These are phyloP conservation scores for Arge pagana DNA, from an alignment of 2,888 invertebrate species.

Conservation along the genomic window DNA sequence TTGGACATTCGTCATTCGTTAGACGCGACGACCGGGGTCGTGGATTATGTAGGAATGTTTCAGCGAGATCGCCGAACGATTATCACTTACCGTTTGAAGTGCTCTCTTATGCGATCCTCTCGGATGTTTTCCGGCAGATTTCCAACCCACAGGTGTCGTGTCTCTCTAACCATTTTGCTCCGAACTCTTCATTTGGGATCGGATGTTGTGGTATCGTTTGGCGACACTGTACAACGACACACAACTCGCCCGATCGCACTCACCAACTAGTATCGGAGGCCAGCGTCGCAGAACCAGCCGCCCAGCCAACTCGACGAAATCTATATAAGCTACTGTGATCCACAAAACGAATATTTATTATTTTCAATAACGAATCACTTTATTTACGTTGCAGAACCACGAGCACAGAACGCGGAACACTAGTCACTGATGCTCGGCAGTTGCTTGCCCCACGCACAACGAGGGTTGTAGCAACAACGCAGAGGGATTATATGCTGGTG, in stretches of 20 bases:
- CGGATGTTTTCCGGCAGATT: constrained; percentile 99
- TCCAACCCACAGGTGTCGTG: constrained; percentile 99
- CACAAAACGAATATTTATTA: constrained; percentile 6
- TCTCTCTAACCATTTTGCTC: constrained; percentile 99
- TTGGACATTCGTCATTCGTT: too few relatives aligned
- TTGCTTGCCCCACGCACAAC: constrained; percentile 35
- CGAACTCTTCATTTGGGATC: constrained; percentile 89
- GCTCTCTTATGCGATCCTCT: constrained; percentile 95
- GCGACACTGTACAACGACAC: constrained; percentile 58
- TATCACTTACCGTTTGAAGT: constrained; percentile 89
- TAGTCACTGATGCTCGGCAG: constrained; percentile 40
- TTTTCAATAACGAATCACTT: too few relatives aligned
- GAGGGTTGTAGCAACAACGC: constrained; percentile 39
- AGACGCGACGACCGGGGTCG: too few relatives aligned
- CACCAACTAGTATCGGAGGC: constrained; percentile 30
- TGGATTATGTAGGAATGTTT: too few relatives aligned
- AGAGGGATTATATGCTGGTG: constrained; percentile 40
- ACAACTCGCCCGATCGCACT: constrained; percentile 51
- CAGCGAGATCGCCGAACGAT: too few relatives aligned
- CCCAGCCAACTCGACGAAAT: constrained; percentile 7
- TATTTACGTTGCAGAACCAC: constrained; percentile 33
- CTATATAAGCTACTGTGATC: constrained; percentile 13
- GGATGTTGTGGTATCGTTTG: constrained; percentile 59
- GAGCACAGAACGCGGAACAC: constrained; percentile 33
- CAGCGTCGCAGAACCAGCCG: constrained; percentile 24